These are phyloP conservation scores for Platanista minor DNA, from an alignment of 2,113 vertebrate genomes.

Conservation along the genomic window DNA sequence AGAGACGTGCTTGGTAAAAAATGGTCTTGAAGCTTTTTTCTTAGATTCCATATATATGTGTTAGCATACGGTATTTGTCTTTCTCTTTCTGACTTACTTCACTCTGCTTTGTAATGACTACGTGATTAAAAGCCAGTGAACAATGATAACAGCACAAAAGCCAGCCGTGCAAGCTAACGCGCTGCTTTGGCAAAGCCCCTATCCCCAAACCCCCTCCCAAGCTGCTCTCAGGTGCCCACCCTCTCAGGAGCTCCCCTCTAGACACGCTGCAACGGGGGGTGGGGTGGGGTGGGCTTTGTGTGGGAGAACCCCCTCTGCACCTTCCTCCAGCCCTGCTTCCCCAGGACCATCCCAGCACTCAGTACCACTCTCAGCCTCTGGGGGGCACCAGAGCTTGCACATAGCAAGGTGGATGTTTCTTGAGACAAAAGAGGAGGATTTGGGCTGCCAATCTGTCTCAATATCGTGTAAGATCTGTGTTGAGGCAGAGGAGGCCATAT, in stretches of 20 bases:
- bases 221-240: background rate
- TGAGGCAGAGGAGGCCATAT: constrained; percentile 28
- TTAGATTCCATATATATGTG: too few relatives aligned
- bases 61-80: too few relatives aligned
- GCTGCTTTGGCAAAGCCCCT: background rate
- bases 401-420: constrained; percentile 1
- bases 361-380: constrained; percentile 33
- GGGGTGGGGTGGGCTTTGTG: constrained; percentile 35
- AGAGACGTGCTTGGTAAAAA: background rate
- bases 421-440: constrained; percentile 73
- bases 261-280: background rate
- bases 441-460: constrained; percentile 57
- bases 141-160: constrained; percentile 32
- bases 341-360: background rate
- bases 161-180: background rate
- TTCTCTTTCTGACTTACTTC: too few relatives aligned
- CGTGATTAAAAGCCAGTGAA: constrained; percentile 47
- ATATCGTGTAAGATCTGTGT: constrained; percentile 60
- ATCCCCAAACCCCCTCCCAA: fast-evolving
- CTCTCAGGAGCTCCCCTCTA: background rate
- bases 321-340: background rate
- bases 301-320: background rate
- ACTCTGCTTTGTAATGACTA: constrained; percentile 35
- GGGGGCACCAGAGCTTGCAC: constrained; percentile 70
- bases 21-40: background rate